These are phyloP conservation scores for Isaurus tuberculatus DNA, from an alignment of 92 coral and sea anemone genomes.

Conservation along the genomic window DNA sequence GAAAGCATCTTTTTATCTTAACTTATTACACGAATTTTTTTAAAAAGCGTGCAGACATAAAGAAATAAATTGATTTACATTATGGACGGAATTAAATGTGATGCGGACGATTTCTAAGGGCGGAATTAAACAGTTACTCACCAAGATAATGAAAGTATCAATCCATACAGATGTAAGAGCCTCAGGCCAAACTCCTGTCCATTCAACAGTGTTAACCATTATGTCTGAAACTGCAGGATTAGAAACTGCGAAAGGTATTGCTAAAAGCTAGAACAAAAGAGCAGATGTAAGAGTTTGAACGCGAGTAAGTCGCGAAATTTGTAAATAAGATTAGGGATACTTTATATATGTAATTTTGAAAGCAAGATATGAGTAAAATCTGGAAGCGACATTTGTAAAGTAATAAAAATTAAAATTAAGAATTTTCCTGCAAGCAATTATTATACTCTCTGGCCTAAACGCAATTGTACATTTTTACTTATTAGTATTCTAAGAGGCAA, in stretches of 20 bases:
- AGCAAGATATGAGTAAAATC: neutral
- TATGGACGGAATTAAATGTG: no score
- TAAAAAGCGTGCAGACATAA: no score
- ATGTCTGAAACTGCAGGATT: conserved; percentile 35
- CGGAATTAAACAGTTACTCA: neutral
- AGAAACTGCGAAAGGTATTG: conserved; percentile 40
- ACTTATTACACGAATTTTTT: neutral
- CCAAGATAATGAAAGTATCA: conserved; percentile 41
- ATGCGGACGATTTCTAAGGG: no score
- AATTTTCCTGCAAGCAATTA: no score
- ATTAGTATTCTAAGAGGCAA: no score
- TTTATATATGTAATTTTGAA: neutral
- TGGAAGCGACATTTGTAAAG: no score
- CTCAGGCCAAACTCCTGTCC: conserved; percentile 41
- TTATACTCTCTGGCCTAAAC: no score
- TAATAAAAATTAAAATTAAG: no score
- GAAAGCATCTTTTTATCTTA: neutral
- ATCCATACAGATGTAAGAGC: conserved; percentile 32
- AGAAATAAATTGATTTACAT: no score
- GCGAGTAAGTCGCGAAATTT: neutral
- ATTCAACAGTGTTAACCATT: conserved; percentile 2
- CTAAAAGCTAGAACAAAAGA: conserved; percentile 2
- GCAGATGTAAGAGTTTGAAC: neutral
- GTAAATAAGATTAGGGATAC: neutral
- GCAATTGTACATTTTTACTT: no score